Conservation (phyloP, 2,888 invertebrate genomes). For the Hedya salicella region DNA sequence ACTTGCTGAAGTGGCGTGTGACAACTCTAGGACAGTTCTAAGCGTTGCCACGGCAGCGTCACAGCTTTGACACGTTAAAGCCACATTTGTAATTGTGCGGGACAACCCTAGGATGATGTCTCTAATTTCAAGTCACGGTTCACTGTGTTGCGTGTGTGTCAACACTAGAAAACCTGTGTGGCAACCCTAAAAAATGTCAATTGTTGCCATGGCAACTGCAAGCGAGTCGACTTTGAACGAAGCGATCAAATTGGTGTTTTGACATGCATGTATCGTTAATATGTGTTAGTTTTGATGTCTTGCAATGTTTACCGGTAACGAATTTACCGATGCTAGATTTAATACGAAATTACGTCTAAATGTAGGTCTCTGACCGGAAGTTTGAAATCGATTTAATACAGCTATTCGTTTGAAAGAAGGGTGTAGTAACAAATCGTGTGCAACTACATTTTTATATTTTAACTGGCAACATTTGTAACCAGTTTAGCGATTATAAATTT, state of each 20-base stretch:
- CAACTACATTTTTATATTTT: slow-evolving; percentile 15
- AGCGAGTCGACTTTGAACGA: not conserved
- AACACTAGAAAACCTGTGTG: not conserved
- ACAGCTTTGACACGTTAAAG: no score
- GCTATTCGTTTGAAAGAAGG: not conserved
- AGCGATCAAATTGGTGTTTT: slow-evolving; percentile 4
- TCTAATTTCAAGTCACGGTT: no score
- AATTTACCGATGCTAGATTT: not conserved
- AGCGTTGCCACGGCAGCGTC: no score
- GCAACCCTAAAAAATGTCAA: not conserved
- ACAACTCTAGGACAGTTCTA: no score
- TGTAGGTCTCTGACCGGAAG: not conserved
- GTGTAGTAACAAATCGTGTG: slow-evolving; percentile 10
- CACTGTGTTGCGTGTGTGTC: no score
- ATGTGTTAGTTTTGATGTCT: slow-evolving; percentile 18
- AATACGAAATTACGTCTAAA: slow-evolving; percentile 8
- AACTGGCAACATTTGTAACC: slow-evolving; percentile 43
- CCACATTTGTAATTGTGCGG: no score
- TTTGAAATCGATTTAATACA: not conserved
- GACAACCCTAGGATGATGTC: no score
- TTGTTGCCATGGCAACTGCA: not conserved
- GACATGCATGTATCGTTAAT: slow-evolving; percentile 25
- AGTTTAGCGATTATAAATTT: slow-evolving; percentile 48
- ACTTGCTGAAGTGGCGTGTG: no score
- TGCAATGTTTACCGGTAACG: slow-evolving; percentile 1